A percentile compares a stretch with the other conserved stretches of the same genome.
Evolutionary conservation across 2,888 invertebrate genomes (phyloP).

Genomic region (Cantharis rustica): DNA sequence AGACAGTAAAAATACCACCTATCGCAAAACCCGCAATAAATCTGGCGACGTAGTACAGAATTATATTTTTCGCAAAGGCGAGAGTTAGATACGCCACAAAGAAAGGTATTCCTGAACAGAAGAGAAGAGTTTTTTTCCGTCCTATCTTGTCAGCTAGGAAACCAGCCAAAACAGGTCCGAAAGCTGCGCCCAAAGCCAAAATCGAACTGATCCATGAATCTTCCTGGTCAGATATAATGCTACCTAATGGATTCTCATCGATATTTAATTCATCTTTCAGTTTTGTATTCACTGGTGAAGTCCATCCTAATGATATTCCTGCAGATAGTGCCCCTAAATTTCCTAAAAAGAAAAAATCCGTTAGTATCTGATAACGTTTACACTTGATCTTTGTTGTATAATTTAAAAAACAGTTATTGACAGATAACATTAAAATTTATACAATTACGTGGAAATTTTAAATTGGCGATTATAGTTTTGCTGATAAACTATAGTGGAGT

Average conservation of each 20-base stretch:
- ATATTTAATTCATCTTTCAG: conserved; percentile 35
- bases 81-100: conserved; percentile 55
- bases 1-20: conserved; percentile 70
- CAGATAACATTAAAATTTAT: too few relatives aligned
- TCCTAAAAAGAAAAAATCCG: background rate
- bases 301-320: conserved; percentile 60
- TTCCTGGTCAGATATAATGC: conserved; percentile 50
- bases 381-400: too few relatives aligned
- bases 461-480: too few relatives aligned
- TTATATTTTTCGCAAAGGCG: conserved; percentile 42
- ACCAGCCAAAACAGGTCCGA: conserved; percentile 74
- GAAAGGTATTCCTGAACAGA: conserved; percentile 67
- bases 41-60: conserved; percentile 52
- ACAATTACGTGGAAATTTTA: too few relatives aligned
- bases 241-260: conserved; percentile 38
- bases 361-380: too few relatives aligned
- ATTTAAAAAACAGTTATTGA: too few relatives aligned
- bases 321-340: conserved; percentile 57
- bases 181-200: conserved; percentile 57
- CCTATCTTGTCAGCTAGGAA: conserved; percentile 69
- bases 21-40: conserved; percentile 65
- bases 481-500: too few relatives aligned
- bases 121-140: conserved; percentile 69
- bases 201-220: conserved; percentile 62
- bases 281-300: conserved; percentile 51